phyloP scores from a whole-genome alignment of 2,888 invertebrate species.

The Ormia ochracea region DNA sequence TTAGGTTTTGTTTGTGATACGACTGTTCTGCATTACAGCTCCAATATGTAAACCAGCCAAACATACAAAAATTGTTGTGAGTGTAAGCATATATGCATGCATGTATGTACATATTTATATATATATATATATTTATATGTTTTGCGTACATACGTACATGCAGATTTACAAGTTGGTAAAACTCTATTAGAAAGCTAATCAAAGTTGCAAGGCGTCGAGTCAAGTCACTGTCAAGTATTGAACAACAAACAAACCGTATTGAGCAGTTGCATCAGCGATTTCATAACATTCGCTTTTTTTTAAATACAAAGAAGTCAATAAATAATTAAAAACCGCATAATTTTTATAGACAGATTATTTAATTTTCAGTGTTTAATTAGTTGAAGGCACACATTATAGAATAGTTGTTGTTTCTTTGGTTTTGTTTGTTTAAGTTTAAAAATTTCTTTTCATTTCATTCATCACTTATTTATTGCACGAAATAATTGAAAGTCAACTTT shows the following conservation, averaged over 20 bases:
- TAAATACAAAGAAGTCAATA: conserved; percentile 16
- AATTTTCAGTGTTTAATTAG: conserved; percentile 21
- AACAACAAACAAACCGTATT: not conserved
- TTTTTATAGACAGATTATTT: conserved; percentile 2
- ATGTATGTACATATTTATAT: not conserved
- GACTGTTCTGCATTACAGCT: too few relatives aligned
- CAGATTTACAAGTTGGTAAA: conserved; percentile 16
- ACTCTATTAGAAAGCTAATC: conserved; percentile 13
- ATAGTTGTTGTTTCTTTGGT: not conserved
- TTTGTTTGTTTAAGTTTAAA: not conserved
- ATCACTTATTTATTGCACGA: not conserved
- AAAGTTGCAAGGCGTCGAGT: not conserved
- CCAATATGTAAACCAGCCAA: too few relatives aligned
- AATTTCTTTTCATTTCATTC: not conserved
- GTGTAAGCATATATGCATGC: not conserved
- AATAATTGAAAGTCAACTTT: not conserved
- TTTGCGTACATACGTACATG: not conserved
- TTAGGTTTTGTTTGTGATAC: too few relatives aligned
- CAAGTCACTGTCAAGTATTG: not conserved
- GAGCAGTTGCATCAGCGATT: conserved; percentile 2
- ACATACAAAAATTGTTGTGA: too few relatives aligned
- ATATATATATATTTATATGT: not conserved
- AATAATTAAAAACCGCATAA: conserved; percentile 2
- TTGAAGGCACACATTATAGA: conserved; percentile 60
- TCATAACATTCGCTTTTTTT: conserved; percentile 28